phyloP scores from a whole-genome alignment of 2,888 invertebrate species.

The Phengaris arion region DNA sequence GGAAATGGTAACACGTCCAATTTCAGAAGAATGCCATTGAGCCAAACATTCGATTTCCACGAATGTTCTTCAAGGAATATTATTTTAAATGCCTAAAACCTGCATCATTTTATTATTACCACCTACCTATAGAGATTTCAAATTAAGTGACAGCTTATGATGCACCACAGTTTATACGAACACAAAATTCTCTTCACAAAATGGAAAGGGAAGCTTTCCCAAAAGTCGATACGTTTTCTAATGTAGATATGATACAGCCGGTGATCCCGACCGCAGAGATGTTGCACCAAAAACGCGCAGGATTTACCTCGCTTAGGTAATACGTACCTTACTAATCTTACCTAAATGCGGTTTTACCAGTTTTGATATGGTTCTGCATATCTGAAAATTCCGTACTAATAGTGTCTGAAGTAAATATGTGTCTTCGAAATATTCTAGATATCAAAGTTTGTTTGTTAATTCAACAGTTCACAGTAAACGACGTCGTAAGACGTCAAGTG shows the following conservation, averaged over 20 bases:
- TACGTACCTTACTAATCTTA: conserved; percentile 21
- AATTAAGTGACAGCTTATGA: not conserved
- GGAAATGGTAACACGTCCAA: too few species aligned
- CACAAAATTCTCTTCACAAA: conserved; percentile 1
- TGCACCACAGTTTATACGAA: not conserved
- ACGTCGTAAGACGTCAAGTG: too few species aligned
- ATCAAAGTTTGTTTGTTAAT: too few species aligned
- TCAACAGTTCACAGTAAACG: too few species aligned
- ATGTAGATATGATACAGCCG: conserved; percentile 16
- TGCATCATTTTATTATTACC: too few species aligned
- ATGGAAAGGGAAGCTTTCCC: not conserved
- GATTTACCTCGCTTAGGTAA: conserved; percentile 12
- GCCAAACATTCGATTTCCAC: too few species aligned
- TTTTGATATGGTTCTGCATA: conserved; percentile 6
- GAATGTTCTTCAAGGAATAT: too few species aligned
- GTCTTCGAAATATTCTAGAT: too few species aligned
- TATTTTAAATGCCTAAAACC: too few species aligned
- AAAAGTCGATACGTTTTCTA: conserved; percentile 23
- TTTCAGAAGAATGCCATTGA: too few species aligned
- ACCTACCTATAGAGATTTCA: not conserved
- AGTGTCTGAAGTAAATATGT: not conserved
- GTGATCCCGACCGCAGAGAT: conserved; percentile 16
- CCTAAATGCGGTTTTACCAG: conserved; percentile 1
- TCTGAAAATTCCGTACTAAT: not conserved
- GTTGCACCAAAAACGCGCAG: conserved; percentile 22